phyloP scores from a whole-genome alignment of 2,797 vertebrate genomes.

The Eospalax fontanierii region DNA sequence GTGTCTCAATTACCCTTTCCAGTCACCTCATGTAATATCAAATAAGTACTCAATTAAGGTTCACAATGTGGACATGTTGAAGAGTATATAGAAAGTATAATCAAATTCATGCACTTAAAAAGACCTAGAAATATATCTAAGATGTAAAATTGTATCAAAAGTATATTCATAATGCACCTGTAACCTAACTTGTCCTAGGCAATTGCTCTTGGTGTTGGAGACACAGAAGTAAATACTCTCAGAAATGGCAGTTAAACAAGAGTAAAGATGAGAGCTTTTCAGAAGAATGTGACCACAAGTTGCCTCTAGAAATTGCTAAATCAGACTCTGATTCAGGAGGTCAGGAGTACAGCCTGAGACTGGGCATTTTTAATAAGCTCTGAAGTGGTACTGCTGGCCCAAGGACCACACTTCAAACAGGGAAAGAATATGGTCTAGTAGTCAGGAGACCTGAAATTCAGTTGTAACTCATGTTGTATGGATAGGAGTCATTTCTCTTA shows the following conservation, averaged over 20 bases:
- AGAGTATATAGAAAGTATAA: not conserved
- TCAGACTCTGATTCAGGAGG: conserved; percentile 37
- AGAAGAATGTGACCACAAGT: not conserved
- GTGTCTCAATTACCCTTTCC: not conserved
- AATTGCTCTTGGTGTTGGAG: not conserved
- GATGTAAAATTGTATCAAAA: not conserved
- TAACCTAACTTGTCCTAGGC: not conserved
- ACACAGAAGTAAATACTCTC: not conserved
- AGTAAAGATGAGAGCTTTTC: not conserved
- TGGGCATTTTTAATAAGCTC: conserved; percentile 35
- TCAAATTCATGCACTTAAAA: conserved; percentile 24
- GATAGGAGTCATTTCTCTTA: conserved; percentile 44
- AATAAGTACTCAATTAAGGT: not conserved
- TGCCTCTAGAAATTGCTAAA: not conserved
- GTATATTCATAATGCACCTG: conserved; percentile 3
- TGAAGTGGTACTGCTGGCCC: not conserved
- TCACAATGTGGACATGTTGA: conserved; percentile 8
- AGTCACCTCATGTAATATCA: not conserved
- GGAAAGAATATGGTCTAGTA: conserved; percentile 16
- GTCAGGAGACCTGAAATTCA: conserved; percentile 46
- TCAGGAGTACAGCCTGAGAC: not conserved
- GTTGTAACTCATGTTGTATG: not conserved
- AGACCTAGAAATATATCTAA: conserved; percentile 18
- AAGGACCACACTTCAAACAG: not conserved
- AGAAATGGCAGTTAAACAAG: not conserved